A percentile compares a stretch with the other conserved stretches of the same genome.
These are phyloP conservation scores for Amphiprion ocellaris DNA, from an alignment of 2,113 vertebrate genomes.

Conservation along the genomic window DNA sequence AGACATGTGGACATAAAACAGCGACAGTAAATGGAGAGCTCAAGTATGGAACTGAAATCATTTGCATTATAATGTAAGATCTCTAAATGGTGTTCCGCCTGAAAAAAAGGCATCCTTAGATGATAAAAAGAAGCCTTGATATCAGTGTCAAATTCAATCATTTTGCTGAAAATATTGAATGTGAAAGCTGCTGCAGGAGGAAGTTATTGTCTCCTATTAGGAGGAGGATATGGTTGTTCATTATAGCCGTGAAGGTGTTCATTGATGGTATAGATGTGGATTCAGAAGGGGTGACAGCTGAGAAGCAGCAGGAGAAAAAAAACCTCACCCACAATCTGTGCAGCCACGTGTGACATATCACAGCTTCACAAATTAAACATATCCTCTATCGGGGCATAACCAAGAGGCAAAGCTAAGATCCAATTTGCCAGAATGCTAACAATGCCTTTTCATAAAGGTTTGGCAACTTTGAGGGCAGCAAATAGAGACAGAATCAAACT, in stretches of 20 bases:
- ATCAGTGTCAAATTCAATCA: constrained; percentile 38
- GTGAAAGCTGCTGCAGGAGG: constrained; percentile 11
- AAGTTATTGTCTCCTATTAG: constrained; percentile 16
- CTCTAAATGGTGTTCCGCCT: constrained; percentile 45
- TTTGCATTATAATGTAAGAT: constrained; percentile 67
- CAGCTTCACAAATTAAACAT: constrained; percentile 56
- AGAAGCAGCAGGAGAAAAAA: constrained; percentile 64
- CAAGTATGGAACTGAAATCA: constrained; percentile 42
- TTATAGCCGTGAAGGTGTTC: constrained; percentile 41
- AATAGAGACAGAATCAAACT: constrained; percentile 30
- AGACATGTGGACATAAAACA: constrained; percentile 30
- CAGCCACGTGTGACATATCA: constrained; percentile 49
- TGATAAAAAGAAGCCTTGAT: constrained; percentile 22
- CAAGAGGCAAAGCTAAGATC: constrained; percentile 19
- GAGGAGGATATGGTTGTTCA: not conserved
- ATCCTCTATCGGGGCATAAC: constrained; percentile 12
- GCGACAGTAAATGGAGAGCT: constrained; percentile 28
- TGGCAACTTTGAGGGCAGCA: constrained; percentile 33
- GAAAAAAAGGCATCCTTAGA: constrained; percentile 17
- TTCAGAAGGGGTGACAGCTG: constrained; percentile 63
- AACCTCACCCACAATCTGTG: constrained; percentile 47
- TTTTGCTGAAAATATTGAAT: constrained; percentile 33
- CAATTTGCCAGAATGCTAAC: constrained; percentile 14
- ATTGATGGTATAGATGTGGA: constrained; percentile 12
- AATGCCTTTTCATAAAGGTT: constrained; percentile 2